Evolutionary conservation across 2,113 vertebrate genomes (phyloP).

Genomic region (Nematolebias whitei): DNA sequence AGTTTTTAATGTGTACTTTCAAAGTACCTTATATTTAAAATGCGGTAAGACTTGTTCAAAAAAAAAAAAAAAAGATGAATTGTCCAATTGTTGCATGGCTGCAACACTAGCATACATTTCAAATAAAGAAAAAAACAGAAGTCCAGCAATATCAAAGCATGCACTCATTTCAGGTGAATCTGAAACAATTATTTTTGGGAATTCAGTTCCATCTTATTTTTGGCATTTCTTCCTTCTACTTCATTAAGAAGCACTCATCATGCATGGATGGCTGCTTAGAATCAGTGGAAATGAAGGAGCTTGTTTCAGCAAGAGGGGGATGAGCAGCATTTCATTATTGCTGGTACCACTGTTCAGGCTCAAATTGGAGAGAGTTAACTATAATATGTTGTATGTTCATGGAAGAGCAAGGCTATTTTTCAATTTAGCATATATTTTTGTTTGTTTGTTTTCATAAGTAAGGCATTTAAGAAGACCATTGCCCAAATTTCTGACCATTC

Average conservation of each 20-base stretch:
- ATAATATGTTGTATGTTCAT: constrained; percentile 25
- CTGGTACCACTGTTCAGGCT: constrained; percentile 28
- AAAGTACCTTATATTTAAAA: too few species aligned
- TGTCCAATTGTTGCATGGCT: neutral
- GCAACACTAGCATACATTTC: constrained; percentile 7
- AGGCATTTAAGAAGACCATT: neutral
- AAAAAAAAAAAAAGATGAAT: too few species aligned
- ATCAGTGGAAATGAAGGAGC: constrained; percentile 36
- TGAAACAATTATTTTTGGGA: too few species aligned
- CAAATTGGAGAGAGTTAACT: constrained; percentile 32
- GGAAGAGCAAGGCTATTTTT: constrained; percentile 17
- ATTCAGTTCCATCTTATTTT: too few species aligned
- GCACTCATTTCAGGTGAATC: constrained; percentile 27
- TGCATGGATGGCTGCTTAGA: constrained; percentile 45
- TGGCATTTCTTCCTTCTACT: constrained; percentile 33
- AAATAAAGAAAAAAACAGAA: constrained; percentile 9
- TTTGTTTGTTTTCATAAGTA: neutral
- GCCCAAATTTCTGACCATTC: too few species aligned
- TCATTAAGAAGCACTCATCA: constrained; percentile 43
- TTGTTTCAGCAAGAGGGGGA: constrained; percentile 17
- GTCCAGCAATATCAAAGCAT: constrained; percentile 31
- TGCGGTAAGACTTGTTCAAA: too few species aligned
- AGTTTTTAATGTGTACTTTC: too few species aligned
- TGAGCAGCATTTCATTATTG: constrained; percentile 36
- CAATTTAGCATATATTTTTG: neutral